A percentile compares a stretch with the other conserved stretches of the same genome.
Conservation (phyloP, 2,113 vertebrate genomes). For the Zosterops japonicus region DNA sequence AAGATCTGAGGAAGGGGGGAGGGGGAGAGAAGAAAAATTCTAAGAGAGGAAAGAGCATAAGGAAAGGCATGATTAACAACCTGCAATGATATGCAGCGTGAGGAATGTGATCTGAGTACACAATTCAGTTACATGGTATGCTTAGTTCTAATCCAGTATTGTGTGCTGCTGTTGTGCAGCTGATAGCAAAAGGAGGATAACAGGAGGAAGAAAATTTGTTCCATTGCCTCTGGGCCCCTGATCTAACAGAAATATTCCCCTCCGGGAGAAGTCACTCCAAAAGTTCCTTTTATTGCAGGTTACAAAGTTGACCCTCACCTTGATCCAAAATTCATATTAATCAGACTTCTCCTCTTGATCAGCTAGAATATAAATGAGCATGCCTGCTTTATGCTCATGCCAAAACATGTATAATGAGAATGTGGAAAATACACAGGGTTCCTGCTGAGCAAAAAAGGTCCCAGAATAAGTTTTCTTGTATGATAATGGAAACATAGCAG, state of each 20-base stretch:
- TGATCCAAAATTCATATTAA: constrained; percentile 49
- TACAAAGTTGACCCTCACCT: constrained; percentile 12
- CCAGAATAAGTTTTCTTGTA: constrained; percentile 31
- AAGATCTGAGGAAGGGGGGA: not conserved
- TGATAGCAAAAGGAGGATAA: constrained; percentile 44
- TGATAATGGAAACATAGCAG: constrained; percentile 17
- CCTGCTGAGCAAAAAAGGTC: constrained; percentile 33
- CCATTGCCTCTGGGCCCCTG: constrained; percentile 30
- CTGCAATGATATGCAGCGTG: not conserved
- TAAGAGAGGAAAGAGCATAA: not conserved
- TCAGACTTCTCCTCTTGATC: constrained; percentile 26
- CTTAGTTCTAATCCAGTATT: not conserved
- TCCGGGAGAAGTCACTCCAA: not conserved
- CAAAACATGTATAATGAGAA: constrained; percentile 19
- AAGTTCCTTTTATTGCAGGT: constrained; percentile 32
- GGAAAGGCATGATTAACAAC: not conserved
- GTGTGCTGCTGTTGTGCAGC: constrained; percentile 15
- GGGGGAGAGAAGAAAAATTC: not conserved
- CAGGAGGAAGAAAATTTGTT: constrained; percentile 16
- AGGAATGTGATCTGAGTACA: not conserved
- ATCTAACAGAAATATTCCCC: constrained; percentile 12
- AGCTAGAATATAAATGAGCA: constrained; percentile 27
- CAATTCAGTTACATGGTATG: not conserved
- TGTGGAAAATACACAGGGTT: not conserved
- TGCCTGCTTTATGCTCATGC: not conserved